Base-by-base conservation (phyloP, 30 jellyfish, hydroid and myxozoan species). In the Cassiopea andromeda region DNA sequence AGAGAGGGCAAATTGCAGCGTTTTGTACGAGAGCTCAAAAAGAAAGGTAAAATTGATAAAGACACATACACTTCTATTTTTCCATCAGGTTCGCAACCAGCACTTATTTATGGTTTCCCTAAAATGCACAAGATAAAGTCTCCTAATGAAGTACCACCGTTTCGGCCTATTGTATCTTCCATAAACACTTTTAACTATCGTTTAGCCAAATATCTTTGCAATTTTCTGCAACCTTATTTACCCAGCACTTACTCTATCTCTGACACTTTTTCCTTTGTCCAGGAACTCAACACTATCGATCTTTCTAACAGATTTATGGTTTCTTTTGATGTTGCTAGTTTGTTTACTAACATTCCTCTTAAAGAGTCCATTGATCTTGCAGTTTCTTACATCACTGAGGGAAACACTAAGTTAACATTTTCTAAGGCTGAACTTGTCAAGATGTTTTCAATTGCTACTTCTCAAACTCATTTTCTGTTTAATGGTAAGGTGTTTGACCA, bases 1-100 rank as follows among this genome's bases (percentile, higher is more conserved):
- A n/a, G 87, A 13, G 87, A 78, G n/a, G 87, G 87, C 27, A 78
- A 44, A 27, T 73, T 78, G 8, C 87, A 78, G 27, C 78, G 87
- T 3, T 78, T 78, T 48, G 81, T 78, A 9, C 49, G 87, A 8
- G 48, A 78, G 3, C 87, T 78, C 47, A 78, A 78, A 44, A 78
- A 78, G 46, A 45, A 43, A 16, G 78, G 87, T 19, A 17, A 44
- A 44, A 14, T 78, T 46, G 87, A 78, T 44, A 7, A 49, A 14
- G 78, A 44, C 13, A n/a, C 4, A 59, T 78, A 78, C 49, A 18
- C 44, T n/a, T 2, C 2, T 59, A 46, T 78, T 48, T 78, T 44
- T 78, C 87, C 87, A 6, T 44, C 50, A 17, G 87, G 78, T 13
- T 78, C 7, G 45, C 87, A 78, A n/a, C 7, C 87, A 13, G 87